Percentiles rank a stretch among this genome's conserved stretches.
Evolutionary conservation across 2,888 invertebrate species (phyloP).

Genomic region (Cheilosia soror): DNA sequence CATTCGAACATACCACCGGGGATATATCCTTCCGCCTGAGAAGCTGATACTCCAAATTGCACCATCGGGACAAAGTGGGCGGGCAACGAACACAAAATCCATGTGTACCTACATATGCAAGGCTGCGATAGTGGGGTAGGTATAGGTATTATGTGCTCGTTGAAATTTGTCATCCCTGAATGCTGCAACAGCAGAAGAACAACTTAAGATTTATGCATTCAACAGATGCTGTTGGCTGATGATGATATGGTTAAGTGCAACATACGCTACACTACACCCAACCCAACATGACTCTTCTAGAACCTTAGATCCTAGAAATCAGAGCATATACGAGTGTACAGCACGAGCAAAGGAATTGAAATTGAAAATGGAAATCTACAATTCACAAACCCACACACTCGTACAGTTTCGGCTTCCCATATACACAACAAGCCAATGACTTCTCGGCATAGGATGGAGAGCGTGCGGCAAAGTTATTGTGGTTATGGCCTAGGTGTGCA

Average conservation of each 20-base stretch:
- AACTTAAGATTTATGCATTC: constrained; percentile 68
- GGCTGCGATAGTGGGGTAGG: background rate
- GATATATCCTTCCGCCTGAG: constrained; percentile 41
- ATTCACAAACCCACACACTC: constrained; percentile 1
- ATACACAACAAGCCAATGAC: constrained; percentile 47
- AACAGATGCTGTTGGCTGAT: constrained; percentile 70
- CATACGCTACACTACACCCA: constrained; percentile 26
- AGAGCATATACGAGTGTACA: background rate
- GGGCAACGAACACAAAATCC: constrained; percentile 16
- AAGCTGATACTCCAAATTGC: constrained; percentile 43
- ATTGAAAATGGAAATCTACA: constrained; percentile 30
- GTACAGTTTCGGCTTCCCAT: constrained; percentile 14
- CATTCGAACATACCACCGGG: constrained; percentile 36
- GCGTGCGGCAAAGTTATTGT: constrained; percentile 52
- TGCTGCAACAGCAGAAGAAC: constrained; percentile 27
- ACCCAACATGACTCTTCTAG: background rate
- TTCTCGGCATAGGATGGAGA: constrained; percentile 16
- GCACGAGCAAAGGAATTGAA: constrained; percentile 31
- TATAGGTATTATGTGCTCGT: constrained; percentile 37
- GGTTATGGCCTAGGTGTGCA: constrained; percentile 20
- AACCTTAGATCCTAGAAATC: constrained; percentile 27
- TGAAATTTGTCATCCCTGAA: constrained; percentile 63
- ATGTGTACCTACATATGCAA: background rate
- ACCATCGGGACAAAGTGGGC: background rate
- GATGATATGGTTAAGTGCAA: constrained; percentile 64